Base-by-base conservation (phyloP, 2,888 invertebrate species). In the Alloscopus bannaensis region DNA sequence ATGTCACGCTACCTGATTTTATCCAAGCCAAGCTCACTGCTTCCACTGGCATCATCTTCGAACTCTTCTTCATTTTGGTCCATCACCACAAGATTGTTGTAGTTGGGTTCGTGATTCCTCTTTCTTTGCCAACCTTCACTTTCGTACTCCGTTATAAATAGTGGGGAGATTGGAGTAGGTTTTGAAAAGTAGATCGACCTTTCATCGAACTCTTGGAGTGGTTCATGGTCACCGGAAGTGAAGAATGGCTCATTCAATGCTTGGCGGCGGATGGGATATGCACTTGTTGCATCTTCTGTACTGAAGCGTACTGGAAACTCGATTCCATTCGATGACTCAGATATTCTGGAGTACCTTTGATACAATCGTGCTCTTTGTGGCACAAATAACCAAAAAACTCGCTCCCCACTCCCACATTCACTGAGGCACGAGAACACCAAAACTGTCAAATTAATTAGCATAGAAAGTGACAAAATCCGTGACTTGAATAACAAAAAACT, bases 61-160 rank as follows among this genome's bases (percentile, higher is more conserved):
- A 16, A 42, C 13, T 47, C n/a, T 4, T 59, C 36, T 36, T 36
- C 59, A n/a, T n/a, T n/a, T n/a, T n/a, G n/a, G n/a, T n/a, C n/a
- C 59, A 26, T 50, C 50, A n/a, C 29, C 18, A 26, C 47, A n/a
- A 47, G 47, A 6, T n/a, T 18, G 4, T n/a, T n/a, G 18, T n/a
- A n/a, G 47, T 47, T 13, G 6, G 36, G 13, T 8, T 4, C 36
- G 36, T 60, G 8, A 13, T 31, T n/a, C 28, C 42, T 62, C 6
- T 2, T 24, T 3, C 3, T n/a, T 22, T 8, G 62, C 45, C 42
- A 42, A 65, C 50, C n/a, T 13, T 4, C 50, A 50, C 50, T 65
- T 47, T 29, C 65, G 50, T 50, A 40, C 50, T 65, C 65, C 50
- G 26, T 47, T 26, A 65, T 65, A 8, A 65, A 47, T 13, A 65